Evolutionary conservation across 92 coral and sea anemone species (phyloP), one percentile per base, ranked within the genome.

Genomic region (Isaurus tuberculatus): DNA sequence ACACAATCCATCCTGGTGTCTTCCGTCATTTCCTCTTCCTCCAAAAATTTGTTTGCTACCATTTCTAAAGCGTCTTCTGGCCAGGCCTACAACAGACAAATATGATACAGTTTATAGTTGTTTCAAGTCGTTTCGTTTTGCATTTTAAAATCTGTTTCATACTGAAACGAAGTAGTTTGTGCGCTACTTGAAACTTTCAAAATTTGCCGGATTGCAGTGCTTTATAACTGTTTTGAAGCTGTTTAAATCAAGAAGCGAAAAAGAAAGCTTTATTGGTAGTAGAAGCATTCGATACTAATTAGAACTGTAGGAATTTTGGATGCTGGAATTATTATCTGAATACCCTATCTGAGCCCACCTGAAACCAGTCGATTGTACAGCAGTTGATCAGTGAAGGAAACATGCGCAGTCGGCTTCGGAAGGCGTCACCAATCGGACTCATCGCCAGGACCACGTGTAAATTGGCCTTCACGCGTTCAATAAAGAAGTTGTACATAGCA

Each of bases 341-440:
- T 63, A 63, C 34, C 2, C 68, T 46, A 20, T 5, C 53, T 70
- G 75, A 37, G 30, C 79, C 25, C 79, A 74, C 99, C 94, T 96
- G 99, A 85, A 97, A 97, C 99, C 99, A 97, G 74, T 97, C 99
- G 55, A 97, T 97, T 3, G 99, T 97, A 71, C 99, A 97, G 81
- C 99, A 97, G 91, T 94, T 97, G 92, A 97, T 97, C 58, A 97
- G 94, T 2, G 99, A 97, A 0, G 99, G 99, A 73, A 97, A 97
- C 99, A 97, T 97, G 82, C 99, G 90, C 83, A 97, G 92, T 30
- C 99, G 89, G 90, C 94, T 97, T 71, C 99, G 91, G 77, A 97
- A 97, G 0, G 99, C 98, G 63, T 97, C 99, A 0, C 99, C 99
- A 30, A 97, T 97, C 20, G 99, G 99, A 73, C 99, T 97, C 99